Conservation (phyloP, 2,113 vertebrate genomes). For the Toxostoma redivivum region DNA sequence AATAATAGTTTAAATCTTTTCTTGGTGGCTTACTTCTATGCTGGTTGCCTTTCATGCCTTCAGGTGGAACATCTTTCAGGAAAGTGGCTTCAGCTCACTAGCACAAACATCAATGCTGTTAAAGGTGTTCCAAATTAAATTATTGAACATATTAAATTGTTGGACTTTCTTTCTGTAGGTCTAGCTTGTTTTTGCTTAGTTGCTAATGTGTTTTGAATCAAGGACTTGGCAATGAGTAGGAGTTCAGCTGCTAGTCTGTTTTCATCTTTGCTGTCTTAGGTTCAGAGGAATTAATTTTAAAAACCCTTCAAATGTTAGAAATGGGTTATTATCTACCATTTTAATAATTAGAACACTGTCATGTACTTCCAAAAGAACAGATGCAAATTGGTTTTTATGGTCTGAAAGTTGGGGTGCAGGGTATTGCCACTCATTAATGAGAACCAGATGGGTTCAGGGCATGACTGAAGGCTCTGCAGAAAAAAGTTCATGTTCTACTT, state of each 20-base stretch:
- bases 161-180: background rate
- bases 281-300: background rate
- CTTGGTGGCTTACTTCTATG: background rate
- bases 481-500: background rate
- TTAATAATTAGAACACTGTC: background rate
- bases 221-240: background rate
- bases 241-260: background rate
- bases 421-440: background rate
- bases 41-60: background rate
- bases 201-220: background rate
- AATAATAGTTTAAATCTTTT: background rate
- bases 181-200: background rate
- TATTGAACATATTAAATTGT: background rate
- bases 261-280: background rate
- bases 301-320: background rate
- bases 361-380: background rate
- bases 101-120: background rate
- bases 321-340: background rate
- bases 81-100: background rate
- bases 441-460: background rate
- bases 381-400: background rate
- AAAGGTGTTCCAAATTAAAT: background rate
- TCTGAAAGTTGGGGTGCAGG: background rate
- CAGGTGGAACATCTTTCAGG: background rate
- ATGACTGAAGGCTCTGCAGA: background rate